phyloP scores from a whole-genome alignment of 2,888 invertebrate species.

The Arge pagana region DNA sequence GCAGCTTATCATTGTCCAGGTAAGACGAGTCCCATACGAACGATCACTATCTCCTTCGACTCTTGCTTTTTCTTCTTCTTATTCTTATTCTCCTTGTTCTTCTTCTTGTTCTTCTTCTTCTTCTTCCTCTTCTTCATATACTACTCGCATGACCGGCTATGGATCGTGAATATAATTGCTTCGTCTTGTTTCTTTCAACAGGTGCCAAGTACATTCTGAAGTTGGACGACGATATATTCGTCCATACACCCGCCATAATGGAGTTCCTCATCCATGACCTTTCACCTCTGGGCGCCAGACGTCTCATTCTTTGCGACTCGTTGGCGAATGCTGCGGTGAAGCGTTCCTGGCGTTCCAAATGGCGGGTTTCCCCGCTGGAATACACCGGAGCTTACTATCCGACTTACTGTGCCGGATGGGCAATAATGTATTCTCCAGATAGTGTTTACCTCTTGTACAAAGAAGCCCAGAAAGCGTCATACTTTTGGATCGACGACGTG shows the following conservation, averaged over 20 bases:
- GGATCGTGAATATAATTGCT: too few species aligned
- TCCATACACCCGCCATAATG: slow-evolving; percentile 55
- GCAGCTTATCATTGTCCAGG: slow-evolving; percentile 59
- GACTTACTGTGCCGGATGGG: slow-evolving; percentile 76
- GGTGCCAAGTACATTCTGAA: slow-evolving; percentile 59
- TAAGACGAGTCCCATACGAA: too few species aligned
- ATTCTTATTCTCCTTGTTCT: neutral
- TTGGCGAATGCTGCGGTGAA: slow-evolving; percentile 61
- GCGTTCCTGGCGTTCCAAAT: slow-evolving; percentile 72
- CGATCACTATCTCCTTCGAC: neutral
- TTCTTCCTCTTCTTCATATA: neutral
- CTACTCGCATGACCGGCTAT: too few species aligned
- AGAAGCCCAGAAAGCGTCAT: slow-evolving; percentile 66
- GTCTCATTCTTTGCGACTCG: slow-evolving; percentile 69
- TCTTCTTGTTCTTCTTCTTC: neutral
- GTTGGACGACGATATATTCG: slow-evolving; percentile 60
- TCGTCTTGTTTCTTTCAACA: slow-evolving; percentile 35
- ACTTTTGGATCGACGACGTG: slow-evolving; percentile 86
- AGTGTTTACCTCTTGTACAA: slow-evolving; percentile 64
- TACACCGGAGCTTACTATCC: slow-evolving; percentile 71
- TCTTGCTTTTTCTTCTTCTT: neutral
- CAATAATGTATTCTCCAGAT: slow-evolving; percentile 70
- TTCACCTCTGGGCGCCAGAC: slow-evolving; percentile 65
- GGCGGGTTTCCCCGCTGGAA: slow-evolving; percentile 74
- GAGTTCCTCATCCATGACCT: slow-evolving; percentile 61